These are phyloP conservation scores for Lasioglossum albipes DNA, from an alignment of 1,140 invertebrate genomes.

Conservation along the genomic window DNA sequence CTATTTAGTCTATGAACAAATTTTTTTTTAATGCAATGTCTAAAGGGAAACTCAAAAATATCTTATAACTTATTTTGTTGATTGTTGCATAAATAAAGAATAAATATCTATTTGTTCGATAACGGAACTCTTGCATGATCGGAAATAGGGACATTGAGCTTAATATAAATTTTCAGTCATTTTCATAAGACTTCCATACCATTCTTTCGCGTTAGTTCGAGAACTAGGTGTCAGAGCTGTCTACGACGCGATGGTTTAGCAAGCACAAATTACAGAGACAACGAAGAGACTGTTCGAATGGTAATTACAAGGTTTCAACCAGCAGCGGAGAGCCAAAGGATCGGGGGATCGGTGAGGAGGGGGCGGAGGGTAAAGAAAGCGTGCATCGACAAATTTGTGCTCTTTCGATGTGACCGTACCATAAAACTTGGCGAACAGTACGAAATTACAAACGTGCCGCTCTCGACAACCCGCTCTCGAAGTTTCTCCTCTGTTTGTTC, in stretches of 20 bases:
- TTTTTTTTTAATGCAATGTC: too few species aligned
- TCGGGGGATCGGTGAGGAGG: too few species aligned
- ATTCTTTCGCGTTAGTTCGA: background rate
- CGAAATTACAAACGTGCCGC: conserved; percentile 17
- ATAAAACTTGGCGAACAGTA: conserved; percentile 41
- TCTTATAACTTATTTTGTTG: too few species aligned
- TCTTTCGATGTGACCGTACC: background rate
- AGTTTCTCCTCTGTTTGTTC: conserved; percentile 20
- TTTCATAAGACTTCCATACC: background rate
- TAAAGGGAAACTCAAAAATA: too few species aligned
- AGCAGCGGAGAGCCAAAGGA: background rate
- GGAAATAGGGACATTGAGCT: too few species aligned
- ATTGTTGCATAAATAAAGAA: too few species aligned
- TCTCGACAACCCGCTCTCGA: background rate
- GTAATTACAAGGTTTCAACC: conserved; percentile 20
- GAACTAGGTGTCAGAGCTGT: background rate
- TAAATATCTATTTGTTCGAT: too few species aligned
- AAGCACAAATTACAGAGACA: conserved; percentile 39
- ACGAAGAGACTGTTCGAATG: conserved; percentile 14
- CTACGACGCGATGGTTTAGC: conserved; percentile 12
- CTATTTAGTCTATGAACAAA: too few species aligned
- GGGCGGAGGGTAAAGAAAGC: background rate
- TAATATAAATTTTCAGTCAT: background rate
- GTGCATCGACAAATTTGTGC: conserved; percentile 15
- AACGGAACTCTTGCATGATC: too few species aligned